Base-by-base conservation (phyloP, 2,888 invertebrate genomes). In the Calliopum simillimum region DNA sequence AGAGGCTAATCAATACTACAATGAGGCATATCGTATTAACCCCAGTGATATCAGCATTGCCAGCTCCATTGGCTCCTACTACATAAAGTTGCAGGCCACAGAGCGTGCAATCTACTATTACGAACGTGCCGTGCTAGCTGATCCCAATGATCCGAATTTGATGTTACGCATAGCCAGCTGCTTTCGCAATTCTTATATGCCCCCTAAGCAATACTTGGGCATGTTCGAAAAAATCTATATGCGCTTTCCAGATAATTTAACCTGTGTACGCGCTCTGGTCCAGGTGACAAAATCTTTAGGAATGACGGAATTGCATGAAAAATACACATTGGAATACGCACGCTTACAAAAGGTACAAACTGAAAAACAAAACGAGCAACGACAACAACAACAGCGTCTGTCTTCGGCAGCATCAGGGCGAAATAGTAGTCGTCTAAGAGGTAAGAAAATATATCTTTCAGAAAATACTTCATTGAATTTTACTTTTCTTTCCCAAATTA, bases 161-260 rank as follows among this genome's bases (percentile, higher is more conserved):
- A 91, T 93, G 82, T 87, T 97, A 81, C 91, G 95, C 86, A 93
- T 95, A 62, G 96, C 96, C 11, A 93, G 93, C 44, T 95, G 95
- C 83, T 91, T 94, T 79, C 88, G 95, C 51, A 89, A 95, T 76
- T 92, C 92, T 69, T 96, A 96, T 41, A 71, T 84, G 74, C 92
- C 89, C 70, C 85, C 89, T 66, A 88, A 89, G 74, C 87, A 87
- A 74, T 86, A 86, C 73, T 72, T 86, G 69, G 81, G 81, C 59
- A 80, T 86, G 76, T 86, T 86, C 64, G 84, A 86, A 72, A 83
- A 84, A 61, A 86, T 98, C 79, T 94, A 98, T 82, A 88, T 90
- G 21, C 91, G 92, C 76, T 99, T 99, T 85, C 99, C 99, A 0
- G 97, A 98, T 74, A 98, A 98, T 85, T 90, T 95, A 1, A 97